Conservation (phyloP, 2,888 invertebrate species). For the Yponomeuta cagnagella region DNA sequence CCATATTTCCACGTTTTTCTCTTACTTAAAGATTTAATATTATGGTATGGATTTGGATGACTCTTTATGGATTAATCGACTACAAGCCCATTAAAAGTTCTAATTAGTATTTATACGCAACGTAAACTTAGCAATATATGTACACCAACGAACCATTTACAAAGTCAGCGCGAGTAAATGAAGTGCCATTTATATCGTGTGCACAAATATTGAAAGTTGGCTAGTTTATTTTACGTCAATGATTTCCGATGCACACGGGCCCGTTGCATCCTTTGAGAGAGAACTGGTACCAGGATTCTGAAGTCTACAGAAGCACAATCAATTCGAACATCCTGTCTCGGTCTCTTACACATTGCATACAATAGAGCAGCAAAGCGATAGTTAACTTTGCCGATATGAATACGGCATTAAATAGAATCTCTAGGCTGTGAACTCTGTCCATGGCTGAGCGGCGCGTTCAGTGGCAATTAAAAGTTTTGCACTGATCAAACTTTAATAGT, state of each 20-base stretch:
- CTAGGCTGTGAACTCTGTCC: constrained; percentile 18
- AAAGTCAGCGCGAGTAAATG: background rate
- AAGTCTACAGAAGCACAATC: background rate
- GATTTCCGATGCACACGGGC: constrained; percentile 12
- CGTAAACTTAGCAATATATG: background rate
- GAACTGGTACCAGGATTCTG: background rate
- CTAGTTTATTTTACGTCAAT: constrained; percentile 14
- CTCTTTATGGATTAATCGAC: too few species aligned
- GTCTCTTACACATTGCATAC: background rate
- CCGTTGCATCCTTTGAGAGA: background rate
- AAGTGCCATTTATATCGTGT: constrained; percentile 9
- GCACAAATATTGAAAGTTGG: background rate
- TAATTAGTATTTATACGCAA: too few species aligned
- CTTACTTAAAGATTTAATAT: too few species aligned
- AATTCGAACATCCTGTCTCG: background rate
- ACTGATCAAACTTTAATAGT: constrained; percentile 66
- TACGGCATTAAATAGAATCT: constrained; percentile 33
- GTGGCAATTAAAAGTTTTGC: constrained; percentile 68
- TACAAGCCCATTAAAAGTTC: too few species aligned
- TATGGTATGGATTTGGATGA: too few species aligned
- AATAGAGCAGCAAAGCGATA: background rate
- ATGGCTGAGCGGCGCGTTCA: constrained; percentile 34
- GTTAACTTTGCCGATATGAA: background rate
- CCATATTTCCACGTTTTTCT: too few species aligned
- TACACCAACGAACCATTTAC: background rate